These are phyloP conservation scores for Pristionchus mayeri DNA, from an alignment of 2,888 invertebrate species.

Conservation along the genomic window DNA sequence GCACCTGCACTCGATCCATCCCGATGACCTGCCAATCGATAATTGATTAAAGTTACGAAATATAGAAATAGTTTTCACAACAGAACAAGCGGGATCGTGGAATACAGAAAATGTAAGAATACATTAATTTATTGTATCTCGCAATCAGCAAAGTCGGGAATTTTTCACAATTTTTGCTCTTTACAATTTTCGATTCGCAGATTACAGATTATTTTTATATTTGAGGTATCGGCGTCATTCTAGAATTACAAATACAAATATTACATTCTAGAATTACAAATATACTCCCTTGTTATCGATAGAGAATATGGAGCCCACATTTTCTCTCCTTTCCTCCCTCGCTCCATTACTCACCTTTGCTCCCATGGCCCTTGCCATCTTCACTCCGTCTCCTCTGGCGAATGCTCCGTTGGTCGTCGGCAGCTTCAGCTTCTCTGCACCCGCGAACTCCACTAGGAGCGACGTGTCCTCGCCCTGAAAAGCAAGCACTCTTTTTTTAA, in stretches of 20 bases:
- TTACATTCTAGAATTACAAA: too few relatives aligned
- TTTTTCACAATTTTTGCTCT: neutral
- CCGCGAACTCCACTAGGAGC: constrained; percentile 72
- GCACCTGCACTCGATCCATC: constrained; percentile 74
- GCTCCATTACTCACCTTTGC: constrained; percentile 57
- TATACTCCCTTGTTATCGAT: neutral
- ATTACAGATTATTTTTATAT: neutral
- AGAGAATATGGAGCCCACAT: neutral
- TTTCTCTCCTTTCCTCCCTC: neutral
- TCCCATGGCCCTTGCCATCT: constrained; percentile 74
- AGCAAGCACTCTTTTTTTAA: too few relatives aligned
- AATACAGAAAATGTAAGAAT: neutral
- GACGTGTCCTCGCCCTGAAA: constrained; percentile 60
- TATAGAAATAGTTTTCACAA: neutral
- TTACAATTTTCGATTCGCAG: too few relatives aligned
- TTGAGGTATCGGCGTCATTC: neutral
- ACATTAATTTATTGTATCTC: neutral
- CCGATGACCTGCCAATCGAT: constrained; percentile 62
- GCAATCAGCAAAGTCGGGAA: neutral
- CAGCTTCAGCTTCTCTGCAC: constrained; percentile 58
- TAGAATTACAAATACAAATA: too few relatives aligned
- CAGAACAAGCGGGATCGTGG: neutral
- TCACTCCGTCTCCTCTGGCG: constrained; percentile 73
- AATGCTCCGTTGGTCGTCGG: constrained; percentile 76
- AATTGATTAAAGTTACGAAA: neutral